A percentile compares a stretch with the other conserved stretches of the same genome.
Evolutionary conservation across 2,888 invertebrate species (phyloP).

Genomic region (Agrochola macilenta): DNA sequence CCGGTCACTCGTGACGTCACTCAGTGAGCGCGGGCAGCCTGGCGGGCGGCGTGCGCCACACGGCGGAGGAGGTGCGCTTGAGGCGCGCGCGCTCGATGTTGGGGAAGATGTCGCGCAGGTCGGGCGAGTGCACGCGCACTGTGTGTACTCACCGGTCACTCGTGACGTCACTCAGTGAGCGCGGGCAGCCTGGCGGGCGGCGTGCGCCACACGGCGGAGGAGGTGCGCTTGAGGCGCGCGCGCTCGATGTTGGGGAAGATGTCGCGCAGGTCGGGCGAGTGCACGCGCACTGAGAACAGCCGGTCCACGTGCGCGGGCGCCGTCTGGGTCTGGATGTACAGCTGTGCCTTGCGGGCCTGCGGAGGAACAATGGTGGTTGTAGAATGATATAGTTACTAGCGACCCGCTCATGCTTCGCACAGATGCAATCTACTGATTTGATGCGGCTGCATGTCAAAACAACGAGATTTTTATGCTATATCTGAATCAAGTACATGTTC

Average conservation of each 20-base stretch:
- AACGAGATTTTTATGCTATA: too few relatives aligned
- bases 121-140: conserved; percentile 91
- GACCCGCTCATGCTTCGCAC: too few relatives aligned
- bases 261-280: conserved; percentile 92
- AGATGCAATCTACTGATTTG: too few relatives aligned
- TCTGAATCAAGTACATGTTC: too few relatives aligned
- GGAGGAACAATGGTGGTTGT: too few relatives aligned
- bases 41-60: conserved; percentile 92
- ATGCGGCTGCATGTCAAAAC: too few relatives aligned
- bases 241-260: conserved; percentile 93
- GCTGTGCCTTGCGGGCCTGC: conserved; percentile 83
- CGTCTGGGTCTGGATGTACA: conserved; percentile 86
- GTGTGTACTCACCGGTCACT: conserved; percentile 49
- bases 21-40: conserved; percentile 88
- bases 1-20: conserved; percentile 53
- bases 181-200: conserved; percentile 91
- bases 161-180: conserved; percentile 77
- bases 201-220: conserved; percentile 94
- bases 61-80: conserved; percentile 93
- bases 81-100: conserved; percentile 91
- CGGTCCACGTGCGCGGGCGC: conserved; percentile 86
- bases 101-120: conserved; percentile 92
- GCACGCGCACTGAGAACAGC: conserved; percentile 91
- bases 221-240: conserved; percentile 92
- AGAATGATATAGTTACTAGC: too few relatives aligned